These are phyloP conservation scores for Perca schrenkii DNA, from an alignment of 2,113 vertebrate species.

Conservation along the genomic window DNA sequence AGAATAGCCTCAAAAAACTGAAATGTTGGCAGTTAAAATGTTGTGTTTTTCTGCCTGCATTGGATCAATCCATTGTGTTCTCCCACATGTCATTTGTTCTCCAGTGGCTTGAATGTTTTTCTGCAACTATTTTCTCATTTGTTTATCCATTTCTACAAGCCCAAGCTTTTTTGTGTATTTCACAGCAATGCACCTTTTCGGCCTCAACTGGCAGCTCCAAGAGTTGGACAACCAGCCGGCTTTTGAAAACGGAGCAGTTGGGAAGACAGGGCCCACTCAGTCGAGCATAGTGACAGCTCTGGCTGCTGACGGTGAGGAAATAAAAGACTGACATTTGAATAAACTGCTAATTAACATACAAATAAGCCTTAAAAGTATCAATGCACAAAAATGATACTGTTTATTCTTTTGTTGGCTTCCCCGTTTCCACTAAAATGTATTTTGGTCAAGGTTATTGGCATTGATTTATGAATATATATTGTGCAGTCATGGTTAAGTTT, in stretches of 20 bases:
- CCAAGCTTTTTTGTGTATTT: slow-evolving; percentile 72
- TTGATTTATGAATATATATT: background rate
- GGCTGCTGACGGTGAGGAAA: slow-evolving; percentile 89
- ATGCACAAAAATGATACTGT: background rate
- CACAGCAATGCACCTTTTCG: slow-evolving; percentile 97
- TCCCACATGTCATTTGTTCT: slow-evolving; percentile 61
- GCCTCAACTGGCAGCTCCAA: slow-evolving; percentile 98
- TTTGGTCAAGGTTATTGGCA: background rate
- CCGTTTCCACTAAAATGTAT: background rate
- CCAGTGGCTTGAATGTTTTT: slow-evolving; percentile 67
- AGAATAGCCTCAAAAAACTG: slow-evolving; percentile 16
- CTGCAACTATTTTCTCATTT: slow-evolving; percentile 57
- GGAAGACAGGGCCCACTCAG: slow-evolving; percentile 90
- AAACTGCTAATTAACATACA: slow-evolving; percentile 1
- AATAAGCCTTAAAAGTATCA: background rate
- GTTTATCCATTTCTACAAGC: slow-evolving; percentile 63
- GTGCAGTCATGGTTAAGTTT: background rate
- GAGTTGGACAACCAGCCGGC: slow-evolving; percentile 93
- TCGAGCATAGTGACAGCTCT: slow-evolving; percentile 90
- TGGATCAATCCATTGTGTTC: slow-evolving; percentile 37
- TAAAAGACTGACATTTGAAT: slow-evolving; percentile 30
- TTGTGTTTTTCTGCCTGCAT: slow-evolving; percentile 31
- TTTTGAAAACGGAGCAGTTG: slow-evolving; percentile 94
- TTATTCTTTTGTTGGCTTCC: slow-evolving; percentile 23
- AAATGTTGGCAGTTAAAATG: slow-evolving; percentile 52